Base-by-base conservation (phyloP, 2,888 invertebrate species). In the Pandemis heparana region DNA sequence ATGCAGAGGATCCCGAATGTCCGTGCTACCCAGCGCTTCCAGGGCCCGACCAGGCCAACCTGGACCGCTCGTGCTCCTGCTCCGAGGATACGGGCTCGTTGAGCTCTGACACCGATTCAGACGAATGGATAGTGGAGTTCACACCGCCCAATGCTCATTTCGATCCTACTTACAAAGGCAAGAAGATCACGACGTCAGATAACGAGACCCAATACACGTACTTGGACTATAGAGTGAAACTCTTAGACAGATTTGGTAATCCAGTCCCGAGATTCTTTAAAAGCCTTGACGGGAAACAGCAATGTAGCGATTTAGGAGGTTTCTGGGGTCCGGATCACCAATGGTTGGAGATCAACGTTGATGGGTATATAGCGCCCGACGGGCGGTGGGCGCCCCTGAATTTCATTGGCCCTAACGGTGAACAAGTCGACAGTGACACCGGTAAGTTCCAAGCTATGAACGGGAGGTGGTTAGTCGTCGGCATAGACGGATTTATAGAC, bases 111-210 rank as follows among this genome's bases (percentile, higher is more conserved):
- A 92, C 93, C 0, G 94, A 94, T 77, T 87, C 84, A 2, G 94
- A 93, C 77, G 94, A 94, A 81, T 95, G 94, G 94, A 78, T 92
- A 51, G 83, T 95, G 18, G 94, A 94, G 78, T 93, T 94, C 76
- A 94, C 94, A n/a, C 94, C 94, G 8, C 94, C 94, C 0, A 88
- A 81, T 71, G 94, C 93, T 23, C 80, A 77, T 12, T 94, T 85
- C 75, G 86, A 91, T 79, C 91, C 91, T 1, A 82, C 82, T 16
- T 86, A 77, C 73, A 90, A 89, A 78, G 75, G 77, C 1, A 92
- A 90, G 78, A 92, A 90, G 81, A 64, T 89, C 23, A 0, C 76
- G 0, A 86, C 80, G 78, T 74, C 72, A 4, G 91, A 92, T 23
- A 85, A 78, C 73, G 66, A 77, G n/a, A 83, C 82, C 65, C 94